Percentiles rank a stretch among this genome's conserved stretches.
phyloP scores from a whole-genome alignment of 2,797 vertebrate genomes.

The Melanotaenia parkinsoni region DNA sequence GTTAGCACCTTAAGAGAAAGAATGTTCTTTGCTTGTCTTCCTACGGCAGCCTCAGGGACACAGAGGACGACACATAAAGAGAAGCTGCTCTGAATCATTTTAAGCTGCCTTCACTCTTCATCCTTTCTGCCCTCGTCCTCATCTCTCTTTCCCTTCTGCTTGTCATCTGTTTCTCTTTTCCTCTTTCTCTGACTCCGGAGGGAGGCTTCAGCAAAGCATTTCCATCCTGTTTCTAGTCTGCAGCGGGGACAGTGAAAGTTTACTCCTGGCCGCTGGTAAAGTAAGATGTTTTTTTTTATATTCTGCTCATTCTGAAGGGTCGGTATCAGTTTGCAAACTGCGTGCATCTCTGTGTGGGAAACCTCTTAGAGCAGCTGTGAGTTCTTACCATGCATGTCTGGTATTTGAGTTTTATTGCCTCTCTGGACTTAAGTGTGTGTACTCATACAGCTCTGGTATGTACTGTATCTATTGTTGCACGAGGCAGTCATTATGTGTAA shows the following conservation, averaged over 20 bases:
- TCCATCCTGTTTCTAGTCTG: constrained; percentile 69
- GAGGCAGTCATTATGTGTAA: constrained; percentile 10
- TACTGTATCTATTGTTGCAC: constrained; percentile 35
- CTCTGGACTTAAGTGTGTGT: constrained; percentile 65
- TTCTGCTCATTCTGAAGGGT: neutral
- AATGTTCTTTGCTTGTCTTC: constrained; percentile 78
- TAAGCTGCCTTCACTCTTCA: constrained; percentile 28
- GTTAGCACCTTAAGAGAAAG: constrained; percentile 77
- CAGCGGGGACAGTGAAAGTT: constrained; percentile 63
- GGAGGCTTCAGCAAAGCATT: constrained; percentile 48
- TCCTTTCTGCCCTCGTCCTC: constrained; percentile 41
- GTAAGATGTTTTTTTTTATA: constrained; percentile 33
- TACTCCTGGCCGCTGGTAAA: constrained; percentile 35
- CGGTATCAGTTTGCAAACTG: constrained; percentile 29
- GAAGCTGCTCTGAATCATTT: constrained; percentile 37
- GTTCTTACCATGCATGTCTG: constrained; percentile 77
- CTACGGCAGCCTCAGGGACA: constrained; percentile 64
- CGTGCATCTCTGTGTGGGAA: constrained; percentile 47
- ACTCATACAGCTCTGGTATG: constrained; percentile 59
- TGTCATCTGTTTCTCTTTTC: constrained; percentile 70
- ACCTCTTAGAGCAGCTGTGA: constrained; percentile 73
- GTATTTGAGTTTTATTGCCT: constrained; percentile 81
- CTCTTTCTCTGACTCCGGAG: constrained; percentile 37
- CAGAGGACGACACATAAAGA: constrained; percentile 46
- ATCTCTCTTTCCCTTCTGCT: constrained; percentile 39